phyloP scores from a whole-genome alignment of 2,797 vertebrate genomes.

The Mionectes olivaceus region DNA sequence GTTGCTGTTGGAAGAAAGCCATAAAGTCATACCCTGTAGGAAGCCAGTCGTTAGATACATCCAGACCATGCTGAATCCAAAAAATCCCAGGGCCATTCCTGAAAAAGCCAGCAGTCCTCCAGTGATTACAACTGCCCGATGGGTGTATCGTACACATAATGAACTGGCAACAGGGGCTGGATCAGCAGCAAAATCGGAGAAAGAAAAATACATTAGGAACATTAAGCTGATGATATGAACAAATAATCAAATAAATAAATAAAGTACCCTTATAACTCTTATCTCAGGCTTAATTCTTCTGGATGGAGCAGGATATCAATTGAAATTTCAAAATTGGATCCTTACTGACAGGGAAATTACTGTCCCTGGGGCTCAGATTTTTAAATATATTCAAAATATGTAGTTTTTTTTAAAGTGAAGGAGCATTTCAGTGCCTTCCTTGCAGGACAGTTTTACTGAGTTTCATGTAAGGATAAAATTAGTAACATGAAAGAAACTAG shows the following conservation, averaged over 20 bases:
- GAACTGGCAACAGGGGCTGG: conserved; percentile 55
- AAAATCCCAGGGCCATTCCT: conserved; percentile 58
- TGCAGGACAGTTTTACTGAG: not conserved
- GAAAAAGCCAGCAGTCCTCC: conserved; percentile 56
- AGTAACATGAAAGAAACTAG: not conserved
- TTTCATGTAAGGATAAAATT: not conserved
- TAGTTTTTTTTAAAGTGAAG: not conserved
- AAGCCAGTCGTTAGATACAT: conserved; percentile 55
- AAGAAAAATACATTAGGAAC: not conserved
- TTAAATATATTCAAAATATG: not conserved
- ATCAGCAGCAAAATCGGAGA: not conserved
- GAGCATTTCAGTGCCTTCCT: not conserved
- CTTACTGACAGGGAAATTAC: not conserved
- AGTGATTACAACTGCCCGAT: conserved; percentile 38
- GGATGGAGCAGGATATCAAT: not conserved
- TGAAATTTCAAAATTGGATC: not conserved
- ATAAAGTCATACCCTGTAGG: conserved; percentile 42
- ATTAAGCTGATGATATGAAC: not conserved
- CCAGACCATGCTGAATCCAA: conserved; percentile 45
- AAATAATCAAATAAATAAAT: not conserved
- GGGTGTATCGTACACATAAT: conserved; percentile 21
- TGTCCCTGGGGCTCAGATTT: not conserved
- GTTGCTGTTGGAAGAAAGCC: not conserved
- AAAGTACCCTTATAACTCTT: not conserved
- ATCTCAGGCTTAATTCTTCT: not conserved